Percentiles rank a stretch among this genome's conserved stretches.
Conservation (phyloP, 2,797 vertebrate genomes). For the Brotula barbata region DNA sequence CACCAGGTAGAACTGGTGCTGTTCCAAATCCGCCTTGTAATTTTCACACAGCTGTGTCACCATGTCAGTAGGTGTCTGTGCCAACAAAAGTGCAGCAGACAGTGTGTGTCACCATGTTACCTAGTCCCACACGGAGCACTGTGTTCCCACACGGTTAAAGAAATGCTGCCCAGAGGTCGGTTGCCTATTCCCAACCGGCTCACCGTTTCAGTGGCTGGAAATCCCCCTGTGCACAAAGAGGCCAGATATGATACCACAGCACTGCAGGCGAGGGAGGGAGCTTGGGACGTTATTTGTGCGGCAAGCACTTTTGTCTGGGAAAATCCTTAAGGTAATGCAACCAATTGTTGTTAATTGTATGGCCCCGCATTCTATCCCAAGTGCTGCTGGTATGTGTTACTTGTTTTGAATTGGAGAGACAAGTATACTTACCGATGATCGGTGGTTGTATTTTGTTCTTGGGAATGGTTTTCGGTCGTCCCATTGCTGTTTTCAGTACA, state of each 20-base stretch:
- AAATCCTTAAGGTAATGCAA: slow-evolving; percentile 78
- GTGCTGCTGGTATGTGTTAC: slow-evolving; percentile 70
- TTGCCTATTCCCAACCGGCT: slow-evolving; percentile 80
- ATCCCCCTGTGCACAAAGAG: slow-evolving; percentile 82
- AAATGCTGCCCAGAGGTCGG: slow-evolving; percentile 76
- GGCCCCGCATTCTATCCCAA: slow-evolving; percentile 65
- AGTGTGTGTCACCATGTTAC: slow-evolving; percentile 42
- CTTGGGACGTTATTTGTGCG: slow-evolving; percentile 77
- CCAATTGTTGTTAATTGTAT: slow-evolving; percentile 80
- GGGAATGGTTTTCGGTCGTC: slow-evolving; percentile 38
- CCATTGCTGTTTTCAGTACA: slow-evolving; percentile 24
- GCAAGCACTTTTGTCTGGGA: slow-evolving; percentile 75
- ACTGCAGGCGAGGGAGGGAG: slow-evolving; percentile 83
- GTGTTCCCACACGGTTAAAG: slow-evolving; percentile 77
- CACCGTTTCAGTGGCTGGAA: slow-evolving; percentile 82
- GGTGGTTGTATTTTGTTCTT: slow-evolving; percentile 41
- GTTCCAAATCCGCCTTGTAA: slow-evolving; percentile 17
- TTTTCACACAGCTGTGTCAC: slow-evolving; percentile 25
- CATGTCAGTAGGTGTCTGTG: slow-evolving; percentile 8
- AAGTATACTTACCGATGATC: slow-evolving; percentile 55
- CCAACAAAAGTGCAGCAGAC: background rate
- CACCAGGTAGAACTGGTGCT: slow-evolving; percentile 11
- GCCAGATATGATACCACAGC: slow-evolving; percentile 81
- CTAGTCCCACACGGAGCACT: slow-evolving; percentile 49
- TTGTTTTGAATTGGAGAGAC: slow-evolving; percentile 64